Percentiles rank a stretch among this genome's conserved stretches.
These are phyloP conservation scores for Aphaenogaster floridana DNA, from an alignment of 1,140 invertebrate species.

Conservation along the genomic window DNA sequence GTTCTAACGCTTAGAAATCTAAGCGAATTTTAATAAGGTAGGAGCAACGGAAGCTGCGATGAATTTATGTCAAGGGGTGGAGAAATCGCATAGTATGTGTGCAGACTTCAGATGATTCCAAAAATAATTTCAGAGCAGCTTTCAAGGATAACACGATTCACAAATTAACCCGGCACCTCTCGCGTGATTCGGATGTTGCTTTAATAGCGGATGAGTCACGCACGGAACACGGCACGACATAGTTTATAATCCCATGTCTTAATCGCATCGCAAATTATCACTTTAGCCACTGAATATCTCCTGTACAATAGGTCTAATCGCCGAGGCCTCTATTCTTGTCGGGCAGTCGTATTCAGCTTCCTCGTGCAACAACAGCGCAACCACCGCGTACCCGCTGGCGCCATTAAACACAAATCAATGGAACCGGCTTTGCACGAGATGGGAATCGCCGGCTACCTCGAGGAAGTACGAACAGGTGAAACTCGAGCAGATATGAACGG, in stretches of 20 bases:
- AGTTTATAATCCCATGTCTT: conserved; percentile 79
- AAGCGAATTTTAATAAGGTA: conserved; percentile 8
- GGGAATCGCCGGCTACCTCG: conserved; percentile 46
- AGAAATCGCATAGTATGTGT: conserved; percentile 56
- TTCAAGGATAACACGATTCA: conserved; percentile 71
- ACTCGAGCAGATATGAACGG: conserved; percentile 58
- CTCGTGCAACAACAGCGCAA: conserved; percentile 40
- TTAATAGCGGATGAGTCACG: conserved; percentile 83
- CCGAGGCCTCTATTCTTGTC: conserved; percentile 37
- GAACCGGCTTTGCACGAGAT: conserved; percentile 35
- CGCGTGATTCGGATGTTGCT: conserved; percentile 79
- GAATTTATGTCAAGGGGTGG: conserved; percentile 10
- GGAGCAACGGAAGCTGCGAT: neutral
- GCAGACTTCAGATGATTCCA: conserved; percentile 36
- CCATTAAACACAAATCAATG: conserved; percentile 56
- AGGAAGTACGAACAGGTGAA: conserved; percentile 41
- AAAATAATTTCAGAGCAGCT: conserved; percentile 78
- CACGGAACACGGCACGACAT: conserved; percentile 73
- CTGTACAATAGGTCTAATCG: conserved; percentile 66
- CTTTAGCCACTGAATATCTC: conserved; percentile 74
- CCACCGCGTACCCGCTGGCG: conserved; percentile 25
- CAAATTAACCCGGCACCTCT: conserved; percentile 81
- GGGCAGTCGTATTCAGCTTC: conserved; percentile 45
- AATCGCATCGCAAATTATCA: conserved; percentile 81
- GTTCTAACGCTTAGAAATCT: neutral